Conservation (phyloP, 2,113 vertebrate species). For the Microcebus ravelobensis region DNA sequence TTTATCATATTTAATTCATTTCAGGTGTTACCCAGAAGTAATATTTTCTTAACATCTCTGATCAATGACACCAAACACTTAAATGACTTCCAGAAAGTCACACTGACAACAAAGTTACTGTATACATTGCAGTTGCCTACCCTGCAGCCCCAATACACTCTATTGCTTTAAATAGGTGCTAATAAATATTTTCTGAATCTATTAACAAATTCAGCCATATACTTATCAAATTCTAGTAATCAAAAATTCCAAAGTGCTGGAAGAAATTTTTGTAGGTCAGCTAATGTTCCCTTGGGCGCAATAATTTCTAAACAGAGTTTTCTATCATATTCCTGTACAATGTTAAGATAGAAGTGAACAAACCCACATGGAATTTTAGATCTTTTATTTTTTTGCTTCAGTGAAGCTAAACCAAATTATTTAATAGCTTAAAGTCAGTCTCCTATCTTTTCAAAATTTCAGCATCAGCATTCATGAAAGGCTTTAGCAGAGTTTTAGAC, state of each 20-base stretch:
- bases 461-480: conserved; percentile 74
- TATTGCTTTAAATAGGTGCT: background rate
- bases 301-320: conserved; percentile 52
- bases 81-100: background rate
- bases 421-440: conserved; percentile 73
- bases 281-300: conserved; percentile 46
- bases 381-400: conserved; percentile 70
- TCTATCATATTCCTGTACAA: conserved; percentile 55
- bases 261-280: conserved; percentile 60
- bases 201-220: conserved; percentile 54
- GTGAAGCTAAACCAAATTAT: conserved; percentile 76
- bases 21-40: background rate
- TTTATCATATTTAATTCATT: background rate
- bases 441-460: conserved; percentile 68
- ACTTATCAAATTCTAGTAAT: conserved; percentile 30
- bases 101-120: background rate
- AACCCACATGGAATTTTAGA: conserved; percentile 39
- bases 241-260: conserved; percentile 38
- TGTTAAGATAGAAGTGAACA: conserved; percentile 66
- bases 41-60: background rate
- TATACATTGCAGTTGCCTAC: background rate
- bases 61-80: background rate
- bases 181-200: conserved; percentile 57
- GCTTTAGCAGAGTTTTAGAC: conserved; percentile 44
- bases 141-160: background rate